phyloP scores from a whole-genome alignment of 2,113 vertebrate genomes.

The Ochotona princeps region DNA sequence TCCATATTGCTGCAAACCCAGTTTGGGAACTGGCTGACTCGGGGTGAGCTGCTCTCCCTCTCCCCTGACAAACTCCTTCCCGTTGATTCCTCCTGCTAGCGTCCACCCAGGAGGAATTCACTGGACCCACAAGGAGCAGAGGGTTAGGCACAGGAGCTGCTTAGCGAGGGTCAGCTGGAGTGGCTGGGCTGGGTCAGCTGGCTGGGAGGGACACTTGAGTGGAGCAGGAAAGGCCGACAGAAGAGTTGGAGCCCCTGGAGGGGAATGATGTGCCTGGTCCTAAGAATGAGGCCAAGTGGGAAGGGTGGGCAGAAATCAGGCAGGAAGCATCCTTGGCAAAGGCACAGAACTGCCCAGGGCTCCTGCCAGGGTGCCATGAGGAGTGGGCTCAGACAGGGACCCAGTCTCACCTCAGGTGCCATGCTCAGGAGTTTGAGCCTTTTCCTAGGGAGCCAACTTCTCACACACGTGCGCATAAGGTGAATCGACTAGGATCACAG shows the following conservation, averaged over 20 bases:
- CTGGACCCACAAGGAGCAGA: not conserved
- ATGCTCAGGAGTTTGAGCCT: not conserved
- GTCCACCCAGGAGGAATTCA: not conserved
- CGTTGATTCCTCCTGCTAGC: not conserved
- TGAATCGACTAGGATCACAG: too few relatives aligned
- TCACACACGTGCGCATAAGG: not conserved
- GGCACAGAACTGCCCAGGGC: not conserved
- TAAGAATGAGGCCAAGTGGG: not conserved
- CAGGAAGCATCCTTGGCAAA: not conserved
- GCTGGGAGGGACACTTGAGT: not conserved
- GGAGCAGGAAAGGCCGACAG: not conserved
- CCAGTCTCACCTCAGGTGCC: accelerated
- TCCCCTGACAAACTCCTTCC: not conserved
- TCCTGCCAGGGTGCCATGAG: too few relatives aligned
- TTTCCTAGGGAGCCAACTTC: not conserved
- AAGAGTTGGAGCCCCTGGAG: not conserved
- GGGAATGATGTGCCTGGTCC: not conserved
- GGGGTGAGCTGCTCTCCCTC: not conserved
- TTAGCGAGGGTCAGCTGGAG: not conserved
- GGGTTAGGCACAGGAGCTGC: not conserved
- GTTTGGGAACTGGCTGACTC: not conserved
- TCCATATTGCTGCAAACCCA: accelerated
- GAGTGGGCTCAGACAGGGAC: not conserved
- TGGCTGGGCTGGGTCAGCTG: not conserved
- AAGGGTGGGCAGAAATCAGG: not conserved